Percentiles rank a stretch among this genome's conserved stretches.
Evolutionary conservation across 2,888 invertebrate species (phyloP).

Genomic region (Polydrusus pterygomalis): DNA sequence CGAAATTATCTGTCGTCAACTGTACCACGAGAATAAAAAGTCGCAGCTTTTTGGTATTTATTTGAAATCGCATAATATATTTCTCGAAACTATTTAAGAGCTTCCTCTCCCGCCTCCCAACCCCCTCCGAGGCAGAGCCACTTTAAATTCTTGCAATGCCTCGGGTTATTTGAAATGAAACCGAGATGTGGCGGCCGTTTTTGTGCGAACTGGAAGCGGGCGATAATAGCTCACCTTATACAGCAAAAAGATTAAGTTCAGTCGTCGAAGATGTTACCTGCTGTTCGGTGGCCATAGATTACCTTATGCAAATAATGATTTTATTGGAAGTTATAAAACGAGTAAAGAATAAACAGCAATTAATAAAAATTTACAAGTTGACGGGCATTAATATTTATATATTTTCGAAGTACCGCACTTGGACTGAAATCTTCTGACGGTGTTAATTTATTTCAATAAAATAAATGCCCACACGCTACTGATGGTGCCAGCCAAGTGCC

Average conservation of each 20-base stretch:
- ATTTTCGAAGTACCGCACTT: constrained; percentile 34
- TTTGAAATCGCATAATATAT: not conserved
- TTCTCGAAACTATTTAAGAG: constrained; percentile 4
- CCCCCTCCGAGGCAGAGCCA: not conserved
- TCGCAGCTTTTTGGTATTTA: not conserved
- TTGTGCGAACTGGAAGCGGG: constrained; percentile 34
- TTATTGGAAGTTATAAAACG: constrained; percentile 35
- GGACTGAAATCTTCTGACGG: constrained; percentile 18
- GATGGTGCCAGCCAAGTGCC: not conserved
- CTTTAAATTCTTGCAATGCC: constrained; percentile 26
- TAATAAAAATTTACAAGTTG: constrained; percentile 49
- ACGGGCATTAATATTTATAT: constrained; percentile 50
- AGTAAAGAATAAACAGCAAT: constrained; percentile 38
- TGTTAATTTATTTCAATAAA: constrained; percentile 54
- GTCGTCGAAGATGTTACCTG: constrained; percentile 27
- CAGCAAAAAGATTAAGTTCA: constrained; percentile 12
- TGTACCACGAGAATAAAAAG: too few relatives aligned
- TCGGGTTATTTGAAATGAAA: constrained; percentile 42
- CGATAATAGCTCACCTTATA: constrained; percentile 33
- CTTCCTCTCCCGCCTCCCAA: not conserved
- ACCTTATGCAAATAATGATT: constrained; percentile 41
- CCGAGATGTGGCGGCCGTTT: constrained; percentile 37
- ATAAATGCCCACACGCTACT: constrained; percentile 38
- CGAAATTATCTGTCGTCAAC: too few relatives aligned
- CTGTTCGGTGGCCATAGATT: constrained; percentile 38